Conservation (phyloP, 1,140 invertebrate genomes). For the Asbolus verrucosus region DNA sequence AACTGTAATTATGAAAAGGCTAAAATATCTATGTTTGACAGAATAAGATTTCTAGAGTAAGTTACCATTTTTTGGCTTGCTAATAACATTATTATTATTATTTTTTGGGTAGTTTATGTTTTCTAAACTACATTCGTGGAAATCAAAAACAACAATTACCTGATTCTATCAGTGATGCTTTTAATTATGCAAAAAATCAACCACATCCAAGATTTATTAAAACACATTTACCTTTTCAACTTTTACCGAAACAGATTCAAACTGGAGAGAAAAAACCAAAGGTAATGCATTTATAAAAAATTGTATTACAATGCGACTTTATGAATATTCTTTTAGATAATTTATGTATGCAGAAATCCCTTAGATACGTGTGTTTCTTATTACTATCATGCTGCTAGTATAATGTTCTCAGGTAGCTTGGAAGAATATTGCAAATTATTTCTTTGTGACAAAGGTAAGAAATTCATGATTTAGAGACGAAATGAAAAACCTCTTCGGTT, state of each 20-base stretch:
- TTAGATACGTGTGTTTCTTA: slow-evolving; percentile 94
- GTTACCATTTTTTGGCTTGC: no score
- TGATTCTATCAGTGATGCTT: neutral
- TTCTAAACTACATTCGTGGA: slow-evolving; percentile 15
- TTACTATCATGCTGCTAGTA: slow-evolving; percentile 83
- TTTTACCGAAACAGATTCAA: slow-evolving; percentile 10
- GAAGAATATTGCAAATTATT: slow-evolving; percentile 9
- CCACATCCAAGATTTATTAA: neutral
- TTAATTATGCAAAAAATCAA: neutral
- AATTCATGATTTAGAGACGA: slow-evolving; percentile 2
- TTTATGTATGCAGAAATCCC: slow-evolving; percentile 91
- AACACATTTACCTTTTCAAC: neutral
- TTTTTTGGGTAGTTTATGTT: slow-evolving; percentile 56
- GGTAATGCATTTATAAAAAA: neutral
- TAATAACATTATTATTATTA: no score
- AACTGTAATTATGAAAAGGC: slow-evolving; percentile 81
- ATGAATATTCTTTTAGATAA: slow-evolving; percentile 72
- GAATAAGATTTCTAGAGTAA: slow-evolving; percentile 54
- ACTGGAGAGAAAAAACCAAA: neutral
- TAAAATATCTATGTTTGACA: slow-evolving; percentile 60
- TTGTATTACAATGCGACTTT: neutral
- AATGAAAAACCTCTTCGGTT: neutral
- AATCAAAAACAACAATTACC: neutral
- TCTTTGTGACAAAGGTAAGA: neutral
- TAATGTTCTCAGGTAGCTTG: slow-evolving; percentile 46